These are phyloP conservation scores for Lineus longissimus DNA, from an alignment of 1,140 invertebrate genomes.

Conservation along the genomic window DNA sequence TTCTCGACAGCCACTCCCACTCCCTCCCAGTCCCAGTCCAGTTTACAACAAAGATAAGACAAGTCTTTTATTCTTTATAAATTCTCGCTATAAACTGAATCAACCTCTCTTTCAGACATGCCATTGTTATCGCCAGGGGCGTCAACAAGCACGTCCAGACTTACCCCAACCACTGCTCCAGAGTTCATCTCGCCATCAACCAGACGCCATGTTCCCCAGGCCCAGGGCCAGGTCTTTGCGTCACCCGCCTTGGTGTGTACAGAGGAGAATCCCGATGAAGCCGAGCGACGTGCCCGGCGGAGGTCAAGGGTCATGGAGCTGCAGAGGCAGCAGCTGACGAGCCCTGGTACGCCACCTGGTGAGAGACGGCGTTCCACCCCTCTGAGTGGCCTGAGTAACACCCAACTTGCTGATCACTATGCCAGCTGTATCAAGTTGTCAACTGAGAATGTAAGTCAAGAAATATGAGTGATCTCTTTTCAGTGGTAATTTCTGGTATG, in stretches of 20 bases:
- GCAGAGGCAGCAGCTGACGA: conserved; percentile 24
- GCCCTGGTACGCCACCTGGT: conserved; percentile 24
- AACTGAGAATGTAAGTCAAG: conserved; percentile 62
- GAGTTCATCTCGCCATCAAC: conserved; percentile 38
- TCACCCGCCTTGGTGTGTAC: conserved; percentile 21
- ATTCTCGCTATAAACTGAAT: too few relatives aligned
- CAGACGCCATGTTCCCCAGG: conserved; percentile 24
- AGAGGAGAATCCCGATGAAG: conserved; percentile 43
- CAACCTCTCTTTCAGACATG: too few relatives aligned
- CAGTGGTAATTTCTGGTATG: too few relatives aligned
- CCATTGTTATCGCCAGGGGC: too few relatives aligned
- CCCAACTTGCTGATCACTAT: conserved; percentile 64
- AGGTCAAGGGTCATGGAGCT: conserved; percentile 40
- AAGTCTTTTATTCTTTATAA: too few relatives aligned
- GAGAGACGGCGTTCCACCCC: conserved; percentile 24
- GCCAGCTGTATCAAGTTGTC: conserved; percentile 66
- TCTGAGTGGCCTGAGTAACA: conserved; percentile 44
- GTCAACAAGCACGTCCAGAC: neutral
- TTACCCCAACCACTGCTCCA: neutral
- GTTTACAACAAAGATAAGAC: too few relatives aligned
- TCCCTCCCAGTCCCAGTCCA: too few relatives aligned
- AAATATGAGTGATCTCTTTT: too few relatives aligned
- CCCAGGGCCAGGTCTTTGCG: conserved; percentile 13
- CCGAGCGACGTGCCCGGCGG: conserved; percentile 44
- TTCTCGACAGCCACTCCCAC: too few relatives aligned